phyloP scores from a whole-genome alignment of 2,113 vertebrate species.

The Notothenia rossii region DNA sequence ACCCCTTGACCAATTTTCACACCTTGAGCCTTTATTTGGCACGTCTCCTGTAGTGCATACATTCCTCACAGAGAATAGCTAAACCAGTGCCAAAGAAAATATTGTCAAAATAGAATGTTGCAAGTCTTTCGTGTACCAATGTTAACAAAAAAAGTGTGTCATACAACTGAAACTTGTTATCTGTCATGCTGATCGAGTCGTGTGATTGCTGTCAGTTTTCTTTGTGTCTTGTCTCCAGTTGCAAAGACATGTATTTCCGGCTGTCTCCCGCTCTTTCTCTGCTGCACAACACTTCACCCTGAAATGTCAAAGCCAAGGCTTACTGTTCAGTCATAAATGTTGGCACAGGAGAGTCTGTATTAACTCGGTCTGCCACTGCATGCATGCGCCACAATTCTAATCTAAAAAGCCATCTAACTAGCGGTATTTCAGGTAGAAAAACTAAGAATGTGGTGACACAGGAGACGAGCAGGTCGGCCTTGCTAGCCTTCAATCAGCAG shows the following conservation, averaged over 20 bases:
- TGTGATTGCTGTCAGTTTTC: conserved; percentile 10
- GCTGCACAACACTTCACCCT: conserved; percentile 11
- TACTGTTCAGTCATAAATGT: conserved; percentile 65
- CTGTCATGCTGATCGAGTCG: neutral
- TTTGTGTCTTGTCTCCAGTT: conserved; percentile 16
- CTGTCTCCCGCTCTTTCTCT: neutral
- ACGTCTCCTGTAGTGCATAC: neutral
- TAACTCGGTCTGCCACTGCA: conserved; percentile 42
- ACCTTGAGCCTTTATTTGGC: neutral
- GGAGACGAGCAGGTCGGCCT: neutral
- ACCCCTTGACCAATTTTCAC: neutral
- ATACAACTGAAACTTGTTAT: conserved; percentile 49
- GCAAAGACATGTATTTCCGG: neutral
- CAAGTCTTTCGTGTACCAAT: conserved; percentile 5
- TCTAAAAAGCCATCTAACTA: neutral
- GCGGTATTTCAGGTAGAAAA: neutral
- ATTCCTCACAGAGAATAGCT: conserved; percentile 15
- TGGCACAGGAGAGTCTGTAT: conserved; percentile 47
- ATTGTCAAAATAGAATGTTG: conserved; percentile 42
- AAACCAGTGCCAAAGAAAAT: conserved; percentile 65
- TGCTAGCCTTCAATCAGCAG: conserved; percentile 27
- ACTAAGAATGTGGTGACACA: neutral
- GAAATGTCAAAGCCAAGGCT: conserved; percentile 46
- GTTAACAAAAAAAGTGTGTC: conserved; percentile 26
- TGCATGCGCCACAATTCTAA: neutral